Evolutionary conservation across 2,113 vertebrate genomes (phyloP), one percentile per base, ranked within the genome.

Genomic region (Lampris megalopsis): DNA sequence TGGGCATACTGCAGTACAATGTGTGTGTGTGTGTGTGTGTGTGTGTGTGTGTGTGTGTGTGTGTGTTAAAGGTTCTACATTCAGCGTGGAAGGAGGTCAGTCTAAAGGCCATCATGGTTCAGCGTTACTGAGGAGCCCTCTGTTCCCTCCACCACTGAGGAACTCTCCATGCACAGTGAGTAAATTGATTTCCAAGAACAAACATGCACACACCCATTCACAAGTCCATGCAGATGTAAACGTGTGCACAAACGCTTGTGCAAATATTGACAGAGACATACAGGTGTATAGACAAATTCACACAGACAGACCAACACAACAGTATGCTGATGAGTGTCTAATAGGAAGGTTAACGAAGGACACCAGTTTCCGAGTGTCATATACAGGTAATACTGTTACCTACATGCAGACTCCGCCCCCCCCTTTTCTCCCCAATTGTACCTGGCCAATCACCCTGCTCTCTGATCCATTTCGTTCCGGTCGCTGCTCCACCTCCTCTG

Each of bases 131-230:
- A 95, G 94, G 87, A 99, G 97, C 50, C 81, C 91, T 0, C 83
- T 94, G 0, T 98, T 97, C 84, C 96, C 97, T 0, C 94, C 96
- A 41, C 97, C 98, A 3, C 92, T 99, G 56, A 97, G 96, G 88
- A 98, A 97, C 84, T 96, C 98, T 4, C 96, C 93, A 0, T 99
- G 98, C 41, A 93, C 94, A 95, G 98, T 93, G 93, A 98, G 96
- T 92, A 60, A 53, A 58, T 3, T 10, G 4, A 2, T 10, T 38
- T 1, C 37, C 9, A 36, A 36, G 6, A 37, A 63, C 35, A 10
- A 43, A 57, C 48, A 57, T 43, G 24, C 53, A 57, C 47, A 24
- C 24, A 24, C 24, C 24, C 24, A 24, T 24, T 24, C 24, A 24
- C 24, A 24, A 24, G 24, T 24, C 24, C 24, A 49, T 3, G 42